Evolutionary conservation across 2,888 invertebrate species (phyloP).

Genomic region (Sphaerophoria taeniata): DNA sequence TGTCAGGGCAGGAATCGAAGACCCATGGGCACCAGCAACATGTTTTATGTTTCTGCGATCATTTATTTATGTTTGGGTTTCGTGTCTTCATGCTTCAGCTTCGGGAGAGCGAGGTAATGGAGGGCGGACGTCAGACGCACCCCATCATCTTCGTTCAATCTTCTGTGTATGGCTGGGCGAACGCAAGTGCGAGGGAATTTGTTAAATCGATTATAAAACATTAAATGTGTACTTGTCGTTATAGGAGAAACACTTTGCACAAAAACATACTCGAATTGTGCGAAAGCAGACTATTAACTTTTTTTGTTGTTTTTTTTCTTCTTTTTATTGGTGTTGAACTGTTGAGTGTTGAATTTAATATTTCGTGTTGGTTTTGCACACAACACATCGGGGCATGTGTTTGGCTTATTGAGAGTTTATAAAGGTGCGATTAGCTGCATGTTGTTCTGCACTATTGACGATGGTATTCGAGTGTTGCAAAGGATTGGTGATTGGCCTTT

Average conservation of each 20-base stretch:
- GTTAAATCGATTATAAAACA: conserved; percentile 75
- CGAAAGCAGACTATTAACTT: conserved; percentile 36
- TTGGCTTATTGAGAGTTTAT: conserved; percentile 37
- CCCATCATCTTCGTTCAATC: conserved; percentile 24
- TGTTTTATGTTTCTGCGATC: conserved; percentile 71
- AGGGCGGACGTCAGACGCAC: conserved; percentile 2
- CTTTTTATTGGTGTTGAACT: conserved; percentile 50
- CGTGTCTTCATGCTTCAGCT: background rate
- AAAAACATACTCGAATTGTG: conserved; percentile 51
- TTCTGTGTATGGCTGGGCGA: conserved; percentile 62
- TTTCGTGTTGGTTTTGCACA: conserved; percentile 39
- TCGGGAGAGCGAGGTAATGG: background rate
- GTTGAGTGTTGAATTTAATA: conserved; percentile 65
- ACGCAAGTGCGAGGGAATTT: conserved; percentile 70
- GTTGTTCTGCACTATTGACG: conserved; percentile 58
- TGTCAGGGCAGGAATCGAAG: conserved; percentile 69
- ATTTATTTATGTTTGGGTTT: conserved; percentile 70
- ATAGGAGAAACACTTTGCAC: conserved; percentile 33
- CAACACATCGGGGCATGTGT: conserved; percentile 28
- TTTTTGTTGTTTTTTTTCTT: conserved; percentile 16
- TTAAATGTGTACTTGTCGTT: conserved; percentile 74
- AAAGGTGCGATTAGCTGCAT: conserved; percentile 65
- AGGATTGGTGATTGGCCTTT: conserved; percentile 28
- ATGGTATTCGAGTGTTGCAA: background rate
- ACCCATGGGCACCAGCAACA: conserved; percentile 74